phyloP scores from a whole-genome alignment of 2,113 vertebrate species.

The Laterallus jamaicensis region DNA sequence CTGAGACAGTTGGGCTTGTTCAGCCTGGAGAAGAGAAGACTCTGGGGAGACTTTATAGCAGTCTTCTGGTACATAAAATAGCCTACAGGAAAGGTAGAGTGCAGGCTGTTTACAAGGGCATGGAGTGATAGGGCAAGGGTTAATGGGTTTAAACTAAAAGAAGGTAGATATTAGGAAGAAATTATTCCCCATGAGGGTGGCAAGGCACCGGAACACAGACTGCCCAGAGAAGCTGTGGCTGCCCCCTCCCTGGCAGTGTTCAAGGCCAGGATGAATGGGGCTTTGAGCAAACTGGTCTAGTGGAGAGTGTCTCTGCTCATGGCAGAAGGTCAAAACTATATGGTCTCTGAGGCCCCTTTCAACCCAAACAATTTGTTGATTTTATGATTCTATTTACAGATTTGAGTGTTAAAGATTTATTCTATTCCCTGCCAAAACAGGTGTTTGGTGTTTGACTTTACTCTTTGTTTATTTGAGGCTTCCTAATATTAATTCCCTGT shows the following conservation, averaged over 20 bases:
- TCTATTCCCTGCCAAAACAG: neutral
- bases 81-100: neutral
- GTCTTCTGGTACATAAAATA: neutral
- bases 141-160: neutral
- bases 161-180: neutral
- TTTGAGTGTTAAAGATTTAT: neutral
- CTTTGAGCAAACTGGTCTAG: neutral
- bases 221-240: neutral
- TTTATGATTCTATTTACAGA: neutral
- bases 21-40: neutral
- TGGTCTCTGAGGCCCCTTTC: neutral
- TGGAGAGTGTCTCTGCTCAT: neutral
- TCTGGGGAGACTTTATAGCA: rapidly evolving
- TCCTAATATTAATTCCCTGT: neutral
- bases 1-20: neutral
- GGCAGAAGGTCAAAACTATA: neutral
- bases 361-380: neutral
- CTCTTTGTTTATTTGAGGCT: neutral
- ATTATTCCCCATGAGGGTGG: neutral
- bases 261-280: neutral
- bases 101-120: neutral
- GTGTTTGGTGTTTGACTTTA: neutral
- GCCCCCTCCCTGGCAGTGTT: neutral
- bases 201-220: no score
- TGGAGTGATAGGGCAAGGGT: neutral